These are phyloP conservation scores for Macrostomum lignano DNA, from an alignment of 1,140 invertebrate species.

Conservation along the genomic window DNA sequence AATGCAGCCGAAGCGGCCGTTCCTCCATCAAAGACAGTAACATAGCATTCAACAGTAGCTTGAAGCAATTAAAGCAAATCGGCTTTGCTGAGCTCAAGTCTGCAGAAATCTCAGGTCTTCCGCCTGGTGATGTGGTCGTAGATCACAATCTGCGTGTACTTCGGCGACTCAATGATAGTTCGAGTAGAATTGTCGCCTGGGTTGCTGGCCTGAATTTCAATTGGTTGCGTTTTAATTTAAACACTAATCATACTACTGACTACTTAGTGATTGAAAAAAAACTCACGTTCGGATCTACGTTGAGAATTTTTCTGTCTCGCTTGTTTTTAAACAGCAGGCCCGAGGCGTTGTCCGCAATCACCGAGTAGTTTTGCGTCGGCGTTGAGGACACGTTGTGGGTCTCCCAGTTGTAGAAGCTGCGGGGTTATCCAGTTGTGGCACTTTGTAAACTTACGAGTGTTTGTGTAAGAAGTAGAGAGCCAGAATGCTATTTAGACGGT, in stretches of 20 bases:
- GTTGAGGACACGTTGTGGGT: conserved; percentile 35
- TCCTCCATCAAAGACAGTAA: too few relatives aligned
- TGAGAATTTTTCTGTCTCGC: conserved; percentile 28
- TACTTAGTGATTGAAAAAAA: neutral
- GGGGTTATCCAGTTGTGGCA: too few relatives aligned
- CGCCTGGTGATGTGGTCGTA: conserved; percentile 28
- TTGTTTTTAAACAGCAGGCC: conserved; percentile 36
- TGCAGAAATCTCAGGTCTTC: conserved; percentile 15
- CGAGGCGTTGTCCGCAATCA: conserved; percentile 35
- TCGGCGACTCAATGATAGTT: conserved; percentile 15
- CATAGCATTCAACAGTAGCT: too few relatives aligned
- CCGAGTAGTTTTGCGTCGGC: conserved; percentile 38
- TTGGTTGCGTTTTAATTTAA: neutral
- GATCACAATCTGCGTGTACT: conserved; percentile 26
- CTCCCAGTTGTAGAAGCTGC: conserved; percentile 38
- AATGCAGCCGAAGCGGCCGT: too few relatives aligned
- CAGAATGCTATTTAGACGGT: too few relatives aligned
- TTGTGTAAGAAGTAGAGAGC: too few relatives aligned
- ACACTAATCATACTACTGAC: conserved; percentile 4
- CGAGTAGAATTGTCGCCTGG: conserved; percentile 27
- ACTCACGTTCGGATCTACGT: conserved; percentile 27
- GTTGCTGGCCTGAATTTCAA: conserved; percentile 13
- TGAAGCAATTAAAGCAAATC: too few relatives aligned
- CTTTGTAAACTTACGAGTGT: too few relatives aligned
- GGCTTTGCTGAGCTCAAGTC: too few relatives aligned